Evolutionary conservation across 64 coral and sea anemone species (phyloP).

Genomic region (Porites lutea): DNA sequence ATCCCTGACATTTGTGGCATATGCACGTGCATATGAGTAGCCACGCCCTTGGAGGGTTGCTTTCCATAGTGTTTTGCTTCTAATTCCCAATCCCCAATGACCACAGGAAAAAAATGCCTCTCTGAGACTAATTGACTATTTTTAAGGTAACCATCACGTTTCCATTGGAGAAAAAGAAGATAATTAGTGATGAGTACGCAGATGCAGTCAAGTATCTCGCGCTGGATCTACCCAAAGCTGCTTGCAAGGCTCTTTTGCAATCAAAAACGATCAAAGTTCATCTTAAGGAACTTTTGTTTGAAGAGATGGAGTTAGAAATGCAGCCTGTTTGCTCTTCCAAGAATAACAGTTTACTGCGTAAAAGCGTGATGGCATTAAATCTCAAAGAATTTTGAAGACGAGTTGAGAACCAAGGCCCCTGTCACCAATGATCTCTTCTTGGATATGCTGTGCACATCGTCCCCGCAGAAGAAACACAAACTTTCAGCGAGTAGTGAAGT

Average conservation of each 20-base stretch:
- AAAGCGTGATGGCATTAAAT: background rate
- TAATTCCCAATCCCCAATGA: too few relatives aligned
- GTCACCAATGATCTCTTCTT: background rate
- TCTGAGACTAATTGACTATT: too few relatives aligned
- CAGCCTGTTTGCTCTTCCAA: background rate
- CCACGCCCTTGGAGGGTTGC: too few relatives aligned
- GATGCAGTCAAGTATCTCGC: too few relatives aligned
- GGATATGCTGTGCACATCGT: background rate
- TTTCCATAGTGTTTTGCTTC: too few relatives aligned
- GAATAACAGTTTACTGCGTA: background rate
- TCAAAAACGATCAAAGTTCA: background rate
- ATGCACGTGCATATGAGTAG: too few relatives aligned
- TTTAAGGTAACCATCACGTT: too few relatives aligned
- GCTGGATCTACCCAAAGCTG: background rate
- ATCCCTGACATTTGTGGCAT: too few relatives aligned
- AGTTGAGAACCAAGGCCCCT: background rate
- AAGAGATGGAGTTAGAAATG: background rate
- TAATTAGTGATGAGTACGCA: too few relatives aligned
- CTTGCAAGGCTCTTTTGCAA: background rate
- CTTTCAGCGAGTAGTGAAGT: too few relatives aligned
- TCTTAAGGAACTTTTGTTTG: background rate
- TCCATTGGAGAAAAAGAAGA: too few relatives aligned
- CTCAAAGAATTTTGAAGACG: background rate
- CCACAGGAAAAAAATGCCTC: too few relatives aligned
- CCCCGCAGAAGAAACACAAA: background rate